Evolutionary conservation across 1,140 invertebrate species (phyloP), one percentile per base, ranked within the genome.

Genomic region (Akabosia matsudoensis): DNA sequence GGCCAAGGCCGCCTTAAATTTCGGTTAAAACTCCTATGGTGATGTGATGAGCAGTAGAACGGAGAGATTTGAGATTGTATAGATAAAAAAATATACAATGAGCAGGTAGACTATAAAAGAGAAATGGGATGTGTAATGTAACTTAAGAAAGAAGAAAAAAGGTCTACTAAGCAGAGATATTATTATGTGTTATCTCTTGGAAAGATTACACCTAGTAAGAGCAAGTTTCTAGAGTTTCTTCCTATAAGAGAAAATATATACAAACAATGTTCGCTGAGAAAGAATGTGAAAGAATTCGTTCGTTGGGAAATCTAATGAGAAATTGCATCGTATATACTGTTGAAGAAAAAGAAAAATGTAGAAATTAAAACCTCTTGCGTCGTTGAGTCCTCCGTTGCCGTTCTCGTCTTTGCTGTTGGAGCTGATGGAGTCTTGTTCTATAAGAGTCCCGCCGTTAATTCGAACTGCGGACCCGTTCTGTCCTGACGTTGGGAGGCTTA

Each of bases 401-500:
- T 72, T 77, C 74, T 79, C 79, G 45, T 81, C 80, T 76, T 81
- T 81, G 61, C 78, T 79, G 64, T 79, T 78, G 24, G 80, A 81
- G 64, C 78, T 79, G 24, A 81, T 34, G n/a, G 80, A 81, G 61
- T 81, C 80, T 77, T 77, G 76, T 76, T 81, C 80, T 54, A 81
- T 81, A 73, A 78, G 61, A 37, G 76, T 81, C 51, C 78, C 75
- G 14, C 80, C 80, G 80, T 81, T 81, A 73, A 81, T 79, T 73
- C 80, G 56, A 28, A 81, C 78, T 22, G 80, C 80, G 45, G 80
- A 81, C 70, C 80, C 80, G 80, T 81, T 81, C 52, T 81, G 80
- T 51, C 80, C 77, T 24, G 74, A 77, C 24, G 52, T 73, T 28
- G 78, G 76, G 18, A 81, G 73, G 52, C 78, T 79, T 24, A 81